Evolutionary conservation across 1,140 invertebrate species (phyloP), one percentile per base, ranked within the genome.

Genomic region (Drosophila burlai): DNA sequence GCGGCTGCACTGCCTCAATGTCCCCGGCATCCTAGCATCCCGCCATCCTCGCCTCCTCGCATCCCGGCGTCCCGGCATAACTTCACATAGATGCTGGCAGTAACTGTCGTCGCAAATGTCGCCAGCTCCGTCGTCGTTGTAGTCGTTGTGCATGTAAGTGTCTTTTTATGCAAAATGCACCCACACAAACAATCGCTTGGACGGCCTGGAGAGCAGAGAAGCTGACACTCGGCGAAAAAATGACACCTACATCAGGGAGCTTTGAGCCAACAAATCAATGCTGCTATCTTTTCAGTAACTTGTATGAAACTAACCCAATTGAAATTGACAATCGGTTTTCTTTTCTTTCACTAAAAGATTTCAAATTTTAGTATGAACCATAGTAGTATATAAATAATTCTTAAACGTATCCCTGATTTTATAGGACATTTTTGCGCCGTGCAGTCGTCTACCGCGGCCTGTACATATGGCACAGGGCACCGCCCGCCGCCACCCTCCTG

Each of bases 41-140:
- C 15, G 18, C 31, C 52, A 55, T 34, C 45, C 21, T 1, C 6
- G 45, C 52, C 36, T 31, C 21, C 21, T 1, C 11, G 45, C 43
- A 18, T 47, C 50, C 50, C n/a, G 29, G n/a, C 52, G 9, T 40
- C 65, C 68, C 65, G 72, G 79, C 85, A 90, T 90, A 90, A 90
- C 85, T 90, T 89, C 80, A 80, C 82, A 85, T 85, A 83, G 85
- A 85, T 77, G 85, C 61, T 76, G 81, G 79, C 85, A 90, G 79
- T 90, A 80, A 90, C 81, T 90, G 85, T 90, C 85, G 81, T 90
- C 85, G 81, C 85, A 85, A 85, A 82, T 90, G 85, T 85, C 85
- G 79, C 82, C 79, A 80, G 75, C 76, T 76, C 34, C 80, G 69
- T 46, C 76, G 66, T 45, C 73, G 50, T 62, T 71, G 62, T 58